Evolutionary conservation across 1,140 invertebrate genomes (phyloP).

Genomic region (Bombus impatiens): DNA sequence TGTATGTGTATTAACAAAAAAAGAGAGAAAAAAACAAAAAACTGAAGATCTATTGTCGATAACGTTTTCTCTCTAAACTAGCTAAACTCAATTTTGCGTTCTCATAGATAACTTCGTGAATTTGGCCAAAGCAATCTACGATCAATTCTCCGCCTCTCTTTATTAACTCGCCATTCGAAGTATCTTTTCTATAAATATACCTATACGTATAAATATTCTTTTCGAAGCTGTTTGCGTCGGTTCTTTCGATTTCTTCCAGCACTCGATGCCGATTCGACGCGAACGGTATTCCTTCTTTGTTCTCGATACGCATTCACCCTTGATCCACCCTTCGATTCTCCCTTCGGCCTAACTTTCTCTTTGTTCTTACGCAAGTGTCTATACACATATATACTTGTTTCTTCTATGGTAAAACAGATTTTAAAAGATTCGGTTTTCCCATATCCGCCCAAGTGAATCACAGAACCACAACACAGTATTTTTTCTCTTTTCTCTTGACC

Average conservation of each 20-base stretch:
- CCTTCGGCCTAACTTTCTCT: neutral
- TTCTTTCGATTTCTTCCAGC: neutral
- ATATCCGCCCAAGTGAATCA: neutral
- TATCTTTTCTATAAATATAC: neutral
- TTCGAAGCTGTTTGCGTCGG: neutral
- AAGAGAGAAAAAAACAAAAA: neutral
- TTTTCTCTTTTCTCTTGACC: neutral
- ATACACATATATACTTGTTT: neutral
- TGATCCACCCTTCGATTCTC: neutral
- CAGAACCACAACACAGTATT: neutral
- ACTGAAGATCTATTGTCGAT: neutral
- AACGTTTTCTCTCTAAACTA: neutral
- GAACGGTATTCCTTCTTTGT: neutral
- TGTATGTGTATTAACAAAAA: too few relatives aligned
- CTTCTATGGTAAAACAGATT: neutral
- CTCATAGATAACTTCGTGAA: neutral
- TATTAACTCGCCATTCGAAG: neutral
- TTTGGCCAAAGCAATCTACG: neutral
- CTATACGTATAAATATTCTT: conserved; percentile 3
- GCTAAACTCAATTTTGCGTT: neutral
- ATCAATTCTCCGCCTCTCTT: neutral
- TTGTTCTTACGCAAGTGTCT: neutral
- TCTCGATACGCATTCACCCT: neutral
- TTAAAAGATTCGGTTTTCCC: neutral
- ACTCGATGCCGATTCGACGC: conserved; percentile 8